A percentile compares a stretch with the other conserved stretches of the same genome.
Evolutionary conservation across 2,888 invertebrate species (phyloP).

Genomic region (Lepidocyrtinus sp.): DNA sequence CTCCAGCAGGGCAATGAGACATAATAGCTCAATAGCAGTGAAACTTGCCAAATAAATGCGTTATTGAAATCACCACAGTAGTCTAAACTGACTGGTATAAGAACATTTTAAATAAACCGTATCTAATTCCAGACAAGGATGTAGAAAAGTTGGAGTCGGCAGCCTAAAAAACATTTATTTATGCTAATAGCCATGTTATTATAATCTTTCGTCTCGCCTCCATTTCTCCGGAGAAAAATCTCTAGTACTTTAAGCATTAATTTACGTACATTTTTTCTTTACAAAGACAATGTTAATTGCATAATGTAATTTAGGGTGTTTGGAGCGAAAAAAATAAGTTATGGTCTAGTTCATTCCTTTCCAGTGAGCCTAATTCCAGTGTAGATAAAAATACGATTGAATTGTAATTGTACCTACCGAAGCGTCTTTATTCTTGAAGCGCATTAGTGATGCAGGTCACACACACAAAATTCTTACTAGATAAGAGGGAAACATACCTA

Average conservation of each 20-base stretch:
- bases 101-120: no score
- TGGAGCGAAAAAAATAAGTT: background rate
- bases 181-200: constrained; percentile 63
- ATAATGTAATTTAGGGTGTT: background rate
- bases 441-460: constrained; percentile 46
- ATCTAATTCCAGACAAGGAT: no score
- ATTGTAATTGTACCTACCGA: background rate
- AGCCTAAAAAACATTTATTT: constrained; percentile 59
- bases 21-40: no score
- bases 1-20: no score
- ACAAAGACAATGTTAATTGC: background rate
- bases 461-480: background rate
- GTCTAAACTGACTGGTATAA: no score
- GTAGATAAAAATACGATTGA: background rate
- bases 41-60: background rate
- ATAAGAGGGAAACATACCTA: background rate
- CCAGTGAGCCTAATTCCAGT: background rate
- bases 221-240: no score
- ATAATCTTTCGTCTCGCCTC: constrained; percentile 61
- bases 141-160: constrained; percentile 44
- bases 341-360: background rate
- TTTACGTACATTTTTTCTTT: background rate
- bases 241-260: constrained; percentile 14
- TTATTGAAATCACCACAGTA: no score
- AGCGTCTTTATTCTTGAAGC: constrained; percentile 1